phyloP scores from a whole-genome alignment of 2,888 invertebrate genomes.

The Amphimallon solstitiale region DNA sequence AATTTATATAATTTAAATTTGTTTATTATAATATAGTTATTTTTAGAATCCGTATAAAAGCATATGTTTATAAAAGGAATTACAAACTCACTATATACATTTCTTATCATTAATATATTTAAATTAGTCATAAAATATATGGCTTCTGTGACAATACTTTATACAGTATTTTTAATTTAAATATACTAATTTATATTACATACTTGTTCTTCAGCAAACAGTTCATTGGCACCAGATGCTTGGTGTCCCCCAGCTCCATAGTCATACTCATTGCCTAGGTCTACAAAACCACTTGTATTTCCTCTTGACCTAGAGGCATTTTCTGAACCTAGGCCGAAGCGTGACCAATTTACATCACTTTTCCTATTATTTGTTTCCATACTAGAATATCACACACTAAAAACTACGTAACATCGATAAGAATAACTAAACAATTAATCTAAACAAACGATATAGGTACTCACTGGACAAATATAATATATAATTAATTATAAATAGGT shows the following conservation, averaged over 20 bases:
- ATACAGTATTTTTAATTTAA: neutral
- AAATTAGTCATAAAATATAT: neutral
- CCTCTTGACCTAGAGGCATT: slow-evolving; percentile 65
- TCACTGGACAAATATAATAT: slow-evolving; percentile 36
- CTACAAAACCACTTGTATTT: slow-evolving; percentile 80
- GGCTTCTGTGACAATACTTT: neutral
- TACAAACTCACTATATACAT: no score
- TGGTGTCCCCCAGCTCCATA: slow-evolving; percentile 85
- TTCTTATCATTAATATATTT: neutral
- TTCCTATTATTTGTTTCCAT: slow-evolving; percentile 47
- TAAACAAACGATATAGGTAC: slow-evolving; percentile 17
- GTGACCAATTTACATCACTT: slow-evolving; percentile 67
- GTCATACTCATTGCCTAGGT: slow-evolving; percentile 78
- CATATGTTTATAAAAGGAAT: no score
- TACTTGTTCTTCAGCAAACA: slow-evolving; percentile 92
- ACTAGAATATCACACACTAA: slow-evolving; percentile 3
- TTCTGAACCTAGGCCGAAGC: slow-evolving; percentile 66
- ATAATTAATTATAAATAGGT: slow-evolving; percentile 32
- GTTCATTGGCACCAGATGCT: slow-evolving; percentile 87
- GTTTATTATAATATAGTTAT: no score
- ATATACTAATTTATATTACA: neutral
- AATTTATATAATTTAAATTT: no score
- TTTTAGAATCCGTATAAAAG: no score
- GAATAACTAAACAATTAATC: neutral
- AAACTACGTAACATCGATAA: neutral